Conservation (phyloP, 2,113 vertebrate genomes). For the Rhinopomastus cyanomelas region DNA sequence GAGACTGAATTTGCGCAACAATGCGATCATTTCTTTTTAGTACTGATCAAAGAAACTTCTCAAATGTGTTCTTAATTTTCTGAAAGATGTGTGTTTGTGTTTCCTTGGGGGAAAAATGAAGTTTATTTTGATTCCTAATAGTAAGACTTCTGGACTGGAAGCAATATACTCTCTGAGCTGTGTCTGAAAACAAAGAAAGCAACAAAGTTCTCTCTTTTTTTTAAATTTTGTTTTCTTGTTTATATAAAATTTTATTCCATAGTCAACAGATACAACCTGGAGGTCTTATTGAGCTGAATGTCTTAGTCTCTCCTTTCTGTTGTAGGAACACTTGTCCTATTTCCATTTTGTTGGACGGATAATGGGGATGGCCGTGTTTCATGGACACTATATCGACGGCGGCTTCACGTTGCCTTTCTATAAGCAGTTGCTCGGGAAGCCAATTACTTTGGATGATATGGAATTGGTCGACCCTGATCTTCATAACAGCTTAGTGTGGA, state of each 20-base stretch:
- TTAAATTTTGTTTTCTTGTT: neutral
- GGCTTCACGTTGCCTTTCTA: slow-evolving; percentile 98
- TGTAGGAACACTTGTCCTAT: slow-evolving; percentile 96
- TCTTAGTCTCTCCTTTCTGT: slow-evolving; percentile 7
- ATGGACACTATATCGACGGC: slow-evolving; percentile 97
- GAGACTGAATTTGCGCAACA: neutral
- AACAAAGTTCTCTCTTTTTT: neutral
- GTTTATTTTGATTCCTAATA: neutral
- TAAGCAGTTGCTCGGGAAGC: slow-evolving; percentile 96
- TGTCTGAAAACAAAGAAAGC: neutral
- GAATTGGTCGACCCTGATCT: slow-evolving; percentile 97
- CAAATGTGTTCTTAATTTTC: neutral
- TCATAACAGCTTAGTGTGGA: slow-evolving; percentile 99
- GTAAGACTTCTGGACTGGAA: neutral
- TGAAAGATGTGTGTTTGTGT: neutral
- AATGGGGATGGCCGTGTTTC: slow-evolving; percentile 99
- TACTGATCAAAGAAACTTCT: neutral
- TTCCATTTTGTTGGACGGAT: slow-evolving; percentile 98
- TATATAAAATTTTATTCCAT: neutral
- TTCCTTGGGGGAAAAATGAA: neutral
- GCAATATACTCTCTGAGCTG: neutral
- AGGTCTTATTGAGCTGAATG: neutral
- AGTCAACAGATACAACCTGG: neutral
- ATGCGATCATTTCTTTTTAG: neutral
- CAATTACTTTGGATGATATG: slow-evolving; percentile 98